Conservation (phyloP, 2,113 vertebrate genomes). For the Carassius carassius region DNA sequence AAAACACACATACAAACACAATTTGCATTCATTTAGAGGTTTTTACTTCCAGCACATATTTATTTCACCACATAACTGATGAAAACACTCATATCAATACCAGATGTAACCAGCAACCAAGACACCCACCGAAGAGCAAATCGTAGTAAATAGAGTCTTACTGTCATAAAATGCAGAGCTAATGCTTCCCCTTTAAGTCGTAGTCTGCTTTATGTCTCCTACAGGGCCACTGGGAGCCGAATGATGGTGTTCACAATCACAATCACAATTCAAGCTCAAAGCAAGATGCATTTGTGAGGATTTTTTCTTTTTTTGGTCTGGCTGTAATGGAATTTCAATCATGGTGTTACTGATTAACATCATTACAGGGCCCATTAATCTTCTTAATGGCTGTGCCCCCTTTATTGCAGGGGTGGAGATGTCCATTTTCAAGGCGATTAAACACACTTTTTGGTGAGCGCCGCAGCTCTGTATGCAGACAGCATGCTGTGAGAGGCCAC, state of each 20-base stretch:
- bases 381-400: conserved; percentile 70
- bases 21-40: background rate
- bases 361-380: conserved; percentile 75
- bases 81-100: background rate
- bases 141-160: background rate
- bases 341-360: conserved; percentile 73
- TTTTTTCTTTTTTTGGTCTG: conserved; percentile 50
- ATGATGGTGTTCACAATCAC: conserved; percentile 20
- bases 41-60: background rate
- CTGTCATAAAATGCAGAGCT: background rate
- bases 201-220: conserved; percentile 7
- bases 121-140: background rate
- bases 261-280: conserved; percentile 17
- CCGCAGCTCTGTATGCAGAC: conserved; percentile 1
- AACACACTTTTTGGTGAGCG: conserved; percentile 63
- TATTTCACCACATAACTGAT: background rate
- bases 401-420: conserved; percentile 72
- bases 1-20: no score
- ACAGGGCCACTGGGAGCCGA: background rate
- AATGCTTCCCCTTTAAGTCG: background rate
- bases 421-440: conserved; percentile 72
- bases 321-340: conserved; percentile 71
- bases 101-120: background rate
- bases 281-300: conserved; percentile 46
- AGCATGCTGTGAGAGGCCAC: conserved; percentile 48